Evolutionary conservation across 1,140 invertebrate genomes (phyloP).

Genomic region (Coenobita brevimanus): DNA sequence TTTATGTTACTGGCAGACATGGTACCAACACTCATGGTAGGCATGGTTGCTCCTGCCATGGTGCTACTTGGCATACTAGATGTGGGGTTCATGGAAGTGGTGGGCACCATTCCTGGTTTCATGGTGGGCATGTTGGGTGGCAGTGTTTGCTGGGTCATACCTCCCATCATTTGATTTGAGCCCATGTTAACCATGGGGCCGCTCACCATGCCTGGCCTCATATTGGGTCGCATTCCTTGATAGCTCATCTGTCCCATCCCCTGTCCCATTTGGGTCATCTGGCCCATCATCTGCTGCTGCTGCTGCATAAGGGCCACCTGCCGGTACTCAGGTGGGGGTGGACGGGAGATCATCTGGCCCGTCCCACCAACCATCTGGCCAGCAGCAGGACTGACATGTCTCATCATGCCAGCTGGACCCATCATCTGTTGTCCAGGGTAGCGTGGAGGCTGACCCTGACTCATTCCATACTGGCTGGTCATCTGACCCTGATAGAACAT

Average conservation of each 20-base stretch:
- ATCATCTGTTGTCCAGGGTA: conserved; percentile 67
- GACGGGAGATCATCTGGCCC: conserved; percentile 59
- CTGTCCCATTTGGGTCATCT: conserved; percentile 64
- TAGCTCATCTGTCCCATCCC: conserved; percentile 66
- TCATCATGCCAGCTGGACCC: conserved; percentile 61
- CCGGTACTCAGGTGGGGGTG: conserved; percentile 64
- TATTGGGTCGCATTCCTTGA: conserved; percentile 58
- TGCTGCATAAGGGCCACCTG: conserved; percentile 46
- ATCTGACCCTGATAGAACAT: conserved; percentile 66
- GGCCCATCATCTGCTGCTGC: conserved; percentile 58
- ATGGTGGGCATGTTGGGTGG: conserved; percentile 67
- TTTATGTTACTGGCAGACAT: conserved; percentile 60
- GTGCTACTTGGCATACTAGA: conserved; percentile 53
- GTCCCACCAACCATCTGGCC: conserved; percentile 60
- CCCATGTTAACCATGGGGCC: conserved; percentile 68
- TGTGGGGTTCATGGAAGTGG: conserved; percentile 57
- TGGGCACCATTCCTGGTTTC: conserved; percentile 64
- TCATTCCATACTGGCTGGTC: conserved; percentile 55
- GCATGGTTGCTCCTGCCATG: conserved; percentile 54
- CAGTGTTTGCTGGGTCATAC: conserved; percentile 64
- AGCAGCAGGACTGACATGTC: conserved; percentile 44
- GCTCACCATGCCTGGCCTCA: conserved; percentile 63
- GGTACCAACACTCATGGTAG: conserved; percentile 56
- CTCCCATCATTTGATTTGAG: conserved; percentile 43
- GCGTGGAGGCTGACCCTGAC: conserved; percentile 59